Percentiles rank a stretch among this genome's conserved stretches.
These are phyloP conservation scores for Aethina tumida DNA, from an alignment of 1,140 invertebrate genomes.

Conservation along the genomic window DNA sequence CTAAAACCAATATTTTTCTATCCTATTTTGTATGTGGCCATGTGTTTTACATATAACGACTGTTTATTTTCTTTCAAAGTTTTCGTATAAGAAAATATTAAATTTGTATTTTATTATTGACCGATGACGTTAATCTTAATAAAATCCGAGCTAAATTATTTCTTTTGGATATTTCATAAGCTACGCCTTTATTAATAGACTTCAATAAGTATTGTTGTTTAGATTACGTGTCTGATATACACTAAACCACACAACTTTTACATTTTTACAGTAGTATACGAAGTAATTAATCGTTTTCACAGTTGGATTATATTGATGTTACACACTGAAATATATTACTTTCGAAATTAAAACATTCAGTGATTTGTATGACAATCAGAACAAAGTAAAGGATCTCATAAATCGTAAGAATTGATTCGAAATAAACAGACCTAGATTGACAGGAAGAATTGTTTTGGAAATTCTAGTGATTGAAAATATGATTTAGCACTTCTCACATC, in stretches of 20 bases:
- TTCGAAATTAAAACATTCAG: too few relatives aligned
- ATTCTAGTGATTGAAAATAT: too few relatives aligned
- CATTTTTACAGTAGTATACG: not conserved
- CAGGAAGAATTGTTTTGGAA: too few relatives aligned
- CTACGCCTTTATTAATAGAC: conserved; percentile 9
- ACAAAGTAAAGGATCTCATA: too few relatives aligned
- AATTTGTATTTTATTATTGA: conserved; percentile 15
- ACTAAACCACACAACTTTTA: too few relatives aligned
- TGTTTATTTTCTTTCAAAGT: conserved; percentile 10
- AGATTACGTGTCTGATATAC: conserved; percentile 11
- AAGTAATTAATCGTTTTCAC: conserved; percentile 2
- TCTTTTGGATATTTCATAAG: conserved; percentile 8
- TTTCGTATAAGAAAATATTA: conserved; percentile 9
- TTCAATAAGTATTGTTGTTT: conserved; percentile 10
- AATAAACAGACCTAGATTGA: too few relatives aligned
- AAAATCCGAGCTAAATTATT: conserved; percentile 8
- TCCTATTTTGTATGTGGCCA: conserved; percentile 6
- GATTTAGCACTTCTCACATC: too few relatives aligned
- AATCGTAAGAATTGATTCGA: too few relatives aligned
- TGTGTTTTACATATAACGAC: conserved; percentile 9
- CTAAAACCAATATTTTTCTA: not conserved
- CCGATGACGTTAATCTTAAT: conserved; percentile 6
- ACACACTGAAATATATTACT: too few relatives aligned
- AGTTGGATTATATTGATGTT: too few relatives aligned
- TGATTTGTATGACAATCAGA: too few relatives aligned